These are phyloP conservation scores for human (Homo sapiens) DNA, from an alignment of 2,113 vertebrate genomes.

Conservation along the genomic window DNA sequence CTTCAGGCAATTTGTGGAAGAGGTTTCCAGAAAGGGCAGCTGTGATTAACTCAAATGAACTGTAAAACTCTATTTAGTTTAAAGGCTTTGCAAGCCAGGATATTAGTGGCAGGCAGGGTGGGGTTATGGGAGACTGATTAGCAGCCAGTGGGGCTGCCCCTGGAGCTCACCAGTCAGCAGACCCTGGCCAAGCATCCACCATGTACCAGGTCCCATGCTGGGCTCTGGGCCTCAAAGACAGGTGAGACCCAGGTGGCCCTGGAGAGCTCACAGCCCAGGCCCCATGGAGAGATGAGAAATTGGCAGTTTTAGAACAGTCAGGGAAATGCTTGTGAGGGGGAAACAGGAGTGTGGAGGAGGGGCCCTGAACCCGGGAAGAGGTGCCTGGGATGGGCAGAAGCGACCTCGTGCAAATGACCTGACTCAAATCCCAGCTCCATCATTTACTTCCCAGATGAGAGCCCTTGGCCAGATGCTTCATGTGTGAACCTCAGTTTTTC, in stretches of 20 bases:
- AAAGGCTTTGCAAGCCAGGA: slow-evolving; percentile 50
- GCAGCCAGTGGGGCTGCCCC: too few species aligned
- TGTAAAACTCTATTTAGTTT: slow-evolving; percentile 81
- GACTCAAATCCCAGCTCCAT: not conserved
- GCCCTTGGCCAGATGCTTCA: not conserved
- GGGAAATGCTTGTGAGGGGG: too few species aligned
- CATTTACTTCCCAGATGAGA: too few species aligned
- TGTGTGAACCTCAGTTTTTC: not conserved
- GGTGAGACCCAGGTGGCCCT: not conserved
- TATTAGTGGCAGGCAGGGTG: not conserved
- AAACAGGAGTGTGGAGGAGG: not conserved
- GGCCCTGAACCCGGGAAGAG: too few species aligned
- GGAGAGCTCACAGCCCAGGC: not conserved
- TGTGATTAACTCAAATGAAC: slow-evolving; percentile 82
- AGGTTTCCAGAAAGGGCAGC: slow-evolving; percentile 75
- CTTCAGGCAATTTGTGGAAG: slow-evolving; percentile 70
- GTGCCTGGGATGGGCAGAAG: not conserved
- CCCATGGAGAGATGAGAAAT: not conserved
- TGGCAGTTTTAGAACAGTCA: not conserved
- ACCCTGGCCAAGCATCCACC: rapidly evolving
- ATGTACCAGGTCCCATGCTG: rapidly evolving
- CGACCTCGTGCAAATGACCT: not conserved
- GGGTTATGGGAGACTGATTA: not conserved
- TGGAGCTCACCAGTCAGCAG: not conserved
- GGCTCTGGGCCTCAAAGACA: not conserved